phyloP scores from a whole-genome alignment of 2,797 vertebrate species.

The Macrochelys suwanniensis region DNA sequence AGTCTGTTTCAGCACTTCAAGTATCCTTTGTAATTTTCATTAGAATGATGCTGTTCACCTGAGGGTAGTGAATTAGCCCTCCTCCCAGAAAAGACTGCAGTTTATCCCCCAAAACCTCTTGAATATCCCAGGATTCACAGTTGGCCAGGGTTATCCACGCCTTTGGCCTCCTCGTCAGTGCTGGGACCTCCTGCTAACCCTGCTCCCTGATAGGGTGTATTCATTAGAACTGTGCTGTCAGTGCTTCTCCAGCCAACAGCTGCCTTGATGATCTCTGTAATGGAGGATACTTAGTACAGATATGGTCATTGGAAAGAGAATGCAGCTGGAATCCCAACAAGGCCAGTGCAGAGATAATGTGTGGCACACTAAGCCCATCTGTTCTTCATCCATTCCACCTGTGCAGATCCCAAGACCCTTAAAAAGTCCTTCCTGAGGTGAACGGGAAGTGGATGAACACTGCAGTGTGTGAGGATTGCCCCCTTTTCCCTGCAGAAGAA shows the following conservation, averaged over 20 bases:
- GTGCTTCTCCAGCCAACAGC: not conserved
- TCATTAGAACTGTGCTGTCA: not conserved
- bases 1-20: not conserved
- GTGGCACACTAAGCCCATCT: not conserved
- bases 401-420: not conserved
- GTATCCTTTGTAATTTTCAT: not conserved
- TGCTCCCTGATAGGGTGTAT: not conserved
- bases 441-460: not conserved
- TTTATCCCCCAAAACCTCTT: not conserved
- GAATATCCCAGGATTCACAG: not conserved
- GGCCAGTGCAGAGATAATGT: not conserved
- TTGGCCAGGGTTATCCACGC: not conserved
- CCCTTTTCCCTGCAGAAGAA: not conserved
- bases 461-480: not conserved
- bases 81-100: not conserved
- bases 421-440: not conserved
- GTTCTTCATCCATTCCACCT: not conserved
- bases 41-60: not conserved
- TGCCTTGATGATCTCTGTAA: not conserved
- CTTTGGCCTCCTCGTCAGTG: not conserved
- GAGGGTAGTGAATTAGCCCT: not conserved
- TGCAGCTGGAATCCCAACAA: not conserved
- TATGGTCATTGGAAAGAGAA: not conserved
- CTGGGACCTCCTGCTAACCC: not conserved
- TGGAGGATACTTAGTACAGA: not conserved